phyloP scores from a whole-genome alignment of 2,797 vertebrate species.

The Sebastes diploproa region DNA sequence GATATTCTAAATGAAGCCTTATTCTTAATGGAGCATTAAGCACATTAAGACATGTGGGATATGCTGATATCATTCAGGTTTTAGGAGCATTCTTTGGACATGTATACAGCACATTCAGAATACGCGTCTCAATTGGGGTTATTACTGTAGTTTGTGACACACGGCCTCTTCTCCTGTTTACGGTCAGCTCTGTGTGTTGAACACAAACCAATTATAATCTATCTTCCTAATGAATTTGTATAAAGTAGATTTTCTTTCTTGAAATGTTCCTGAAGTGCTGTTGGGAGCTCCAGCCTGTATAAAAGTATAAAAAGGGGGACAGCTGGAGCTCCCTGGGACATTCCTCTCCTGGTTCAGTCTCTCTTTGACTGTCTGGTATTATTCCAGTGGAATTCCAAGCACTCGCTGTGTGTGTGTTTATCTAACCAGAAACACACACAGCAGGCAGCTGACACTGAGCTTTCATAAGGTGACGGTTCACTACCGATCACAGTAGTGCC shows the following conservation, averaged over 20 bases:
- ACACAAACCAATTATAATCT: too few species aligned
- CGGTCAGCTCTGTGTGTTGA: too few species aligned
- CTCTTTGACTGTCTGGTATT: slow-evolving; percentile 1
- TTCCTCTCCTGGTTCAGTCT: not conserved
- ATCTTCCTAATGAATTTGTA: not conserved
- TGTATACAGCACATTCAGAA: too few species aligned
- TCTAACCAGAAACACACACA: not conserved
- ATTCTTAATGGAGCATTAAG: too few species aligned
- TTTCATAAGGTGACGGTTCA: too few species aligned
- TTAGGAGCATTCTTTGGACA: too few species aligned
- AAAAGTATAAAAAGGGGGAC: not conserved
- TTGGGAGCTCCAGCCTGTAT: not conserved
- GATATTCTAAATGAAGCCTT: too few species aligned
- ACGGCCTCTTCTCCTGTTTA: too few species aligned
- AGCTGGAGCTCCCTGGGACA: slow-evolving; percentile 34
- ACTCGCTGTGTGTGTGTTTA: slow-evolving; percentile 12
- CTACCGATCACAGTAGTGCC: not conserved
- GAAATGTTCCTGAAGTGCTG: not conserved
- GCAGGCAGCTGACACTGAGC: slow-evolving; percentile 1
- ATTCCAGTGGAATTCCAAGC: slow-evolving; percentile 45
- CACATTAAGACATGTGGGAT: too few species aligned
- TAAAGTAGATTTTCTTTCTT: not conserved
- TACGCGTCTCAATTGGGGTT: too few species aligned
- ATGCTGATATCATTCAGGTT: too few species aligned
- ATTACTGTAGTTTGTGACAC: too few species aligned